Evolutionary conservation across 2,797 vertebrate species (phyloP).

Genomic region (Sylvilagus floridanus): DNA sequence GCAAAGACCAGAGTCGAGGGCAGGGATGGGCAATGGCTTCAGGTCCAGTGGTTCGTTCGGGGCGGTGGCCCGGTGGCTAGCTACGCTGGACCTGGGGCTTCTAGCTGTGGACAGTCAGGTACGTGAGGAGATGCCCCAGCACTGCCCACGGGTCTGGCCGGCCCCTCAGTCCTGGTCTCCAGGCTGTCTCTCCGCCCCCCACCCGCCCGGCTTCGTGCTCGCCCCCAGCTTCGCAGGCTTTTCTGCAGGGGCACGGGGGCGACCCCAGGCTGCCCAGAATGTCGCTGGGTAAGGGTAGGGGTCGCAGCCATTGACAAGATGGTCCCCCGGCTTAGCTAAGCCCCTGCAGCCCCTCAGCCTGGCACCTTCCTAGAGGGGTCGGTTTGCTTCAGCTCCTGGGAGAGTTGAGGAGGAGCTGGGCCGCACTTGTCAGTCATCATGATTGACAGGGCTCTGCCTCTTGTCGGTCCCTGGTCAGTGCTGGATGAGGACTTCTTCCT

Average conservation of each 20-base stretch:
- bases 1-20: constrained; percentile 73
- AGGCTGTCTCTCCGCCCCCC: neutral
- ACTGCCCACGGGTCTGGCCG: constrained; percentile 47
- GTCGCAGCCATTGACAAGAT: neutral
- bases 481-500: neutral
- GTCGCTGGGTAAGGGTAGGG: neutral
- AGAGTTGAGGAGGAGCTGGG: neutral
- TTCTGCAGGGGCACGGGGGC: constrained; percentile 52
- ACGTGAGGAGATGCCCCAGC: constrained; percentile 79
- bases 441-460: neutral
- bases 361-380: neutral
- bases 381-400: neutral
- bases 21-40: constrained; percentile 79
- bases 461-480: neutral
- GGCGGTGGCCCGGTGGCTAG: constrained; percentile 80
- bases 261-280: neutral
- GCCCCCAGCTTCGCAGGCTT: constrained; percentile 71
- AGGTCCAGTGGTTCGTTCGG: constrained; percentile 79
- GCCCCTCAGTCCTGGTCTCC: constrained; percentile 55
- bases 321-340: neutral
- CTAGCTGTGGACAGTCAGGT: constrained; percentile 89
- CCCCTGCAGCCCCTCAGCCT: neutral
- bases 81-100: constrained; percentile 82
- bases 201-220: constrained; percentile 49
- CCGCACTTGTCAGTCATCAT: no score